Evolutionary conservation across 2,113 vertebrate genomes (phyloP).

Genomic region (Datnioides undecimradiatus): DNA sequence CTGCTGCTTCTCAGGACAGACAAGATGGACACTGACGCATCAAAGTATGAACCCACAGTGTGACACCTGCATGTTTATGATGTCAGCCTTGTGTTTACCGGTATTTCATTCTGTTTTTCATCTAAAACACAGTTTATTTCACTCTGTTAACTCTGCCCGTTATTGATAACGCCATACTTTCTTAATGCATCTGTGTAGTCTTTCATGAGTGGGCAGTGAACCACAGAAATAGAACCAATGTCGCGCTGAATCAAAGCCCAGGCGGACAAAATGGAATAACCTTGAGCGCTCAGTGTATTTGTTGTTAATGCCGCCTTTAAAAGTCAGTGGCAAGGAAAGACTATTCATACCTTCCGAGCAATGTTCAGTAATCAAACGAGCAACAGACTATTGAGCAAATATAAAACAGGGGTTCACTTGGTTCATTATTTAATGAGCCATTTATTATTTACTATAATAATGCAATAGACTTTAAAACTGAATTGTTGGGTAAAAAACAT

Average conservation of each 20-base stretch:
- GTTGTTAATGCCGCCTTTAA: neutral
- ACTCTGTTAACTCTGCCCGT: neutral
- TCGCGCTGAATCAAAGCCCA: neutral
- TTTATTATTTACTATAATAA: neutral
- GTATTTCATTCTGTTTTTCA: neutral
- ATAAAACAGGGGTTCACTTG: too few species aligned
- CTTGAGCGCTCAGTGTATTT: neutral
- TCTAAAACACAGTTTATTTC: too few species aligned
- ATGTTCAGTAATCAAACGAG: neutral
- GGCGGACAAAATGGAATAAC: neutral
- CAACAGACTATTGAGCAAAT: neutral
- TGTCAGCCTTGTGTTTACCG: neutral
- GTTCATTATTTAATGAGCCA: too few species aligned
- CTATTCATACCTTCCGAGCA: neutral
- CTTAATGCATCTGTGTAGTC: neutral
- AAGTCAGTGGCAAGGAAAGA: neutral
- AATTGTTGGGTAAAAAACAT: neutral
- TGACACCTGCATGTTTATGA: neutral
- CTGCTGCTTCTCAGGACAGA: neutral
- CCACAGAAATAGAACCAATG: slow-evolving; percentile 23
- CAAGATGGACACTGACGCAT: neutral
- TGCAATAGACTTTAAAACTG: too few species aligned
- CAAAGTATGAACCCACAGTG: neutral
- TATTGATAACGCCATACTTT: slow-evolving; percentile 7
- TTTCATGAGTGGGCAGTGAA: neutral